Percentiles rank a stretch among this genome's conserved stretches.
These are phyloP conservation scores for Automeris io DNA, from an alignment of 2,888 invertebrate species.

Conservation along the genomic window DNA sequence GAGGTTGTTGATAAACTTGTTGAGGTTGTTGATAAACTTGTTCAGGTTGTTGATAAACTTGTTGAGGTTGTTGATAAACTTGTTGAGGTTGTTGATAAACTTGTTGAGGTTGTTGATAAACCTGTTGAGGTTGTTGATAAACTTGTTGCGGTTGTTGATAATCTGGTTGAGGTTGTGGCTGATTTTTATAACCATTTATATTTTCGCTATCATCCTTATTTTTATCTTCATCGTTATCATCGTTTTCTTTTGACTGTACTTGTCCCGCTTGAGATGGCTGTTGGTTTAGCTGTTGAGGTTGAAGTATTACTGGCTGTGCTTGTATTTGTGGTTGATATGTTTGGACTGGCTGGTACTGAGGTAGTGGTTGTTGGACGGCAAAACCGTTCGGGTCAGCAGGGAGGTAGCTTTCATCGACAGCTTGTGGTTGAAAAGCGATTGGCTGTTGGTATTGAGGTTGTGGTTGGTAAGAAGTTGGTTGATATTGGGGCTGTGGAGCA, in stretches of 20 bases:
- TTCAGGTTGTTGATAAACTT: slow-evolving; percentile 14
- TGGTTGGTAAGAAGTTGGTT: slow-evolving; percentile 26
- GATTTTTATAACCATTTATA: neutral
- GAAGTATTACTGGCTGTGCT: slow-evolving; percentile 33
- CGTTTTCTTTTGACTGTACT: slow-evolving; percentile 13
- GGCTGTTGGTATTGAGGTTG: slow-evolving; percentile 23
- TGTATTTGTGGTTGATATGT: slow-evolving; percentile 28
- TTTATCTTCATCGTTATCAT: slow-evolving; percentile 7
- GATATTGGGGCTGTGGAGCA: too few relatives aligned
- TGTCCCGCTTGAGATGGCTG: slow-evolving; percentile 19
- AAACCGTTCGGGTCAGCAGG: slow-evolving; percentile 17
- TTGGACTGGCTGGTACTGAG: slow-evolving; percentile 23
- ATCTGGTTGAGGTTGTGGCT: slow-evolving; percentile 9
- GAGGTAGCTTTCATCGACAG: slow-evolving; percentile 19
- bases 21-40: slow-evolving; percentile 13
- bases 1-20: slow-evolving; percentile 14
- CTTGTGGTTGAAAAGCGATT: slow-evolving; percentile 19
- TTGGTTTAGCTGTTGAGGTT: slow-evolving; percentile 25
- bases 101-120: slow-evolving; percentile 13
- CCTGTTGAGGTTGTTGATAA: slow-evolving; percentile 14
- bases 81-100: slow-evolving; percentile 12
- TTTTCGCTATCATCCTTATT: slow-evolving; percentile 1
- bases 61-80: slow-evolving; percentile 13
- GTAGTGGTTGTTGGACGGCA: slow-evolving; percentile 16
- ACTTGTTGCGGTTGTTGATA: slow-evolving; percentile 11